Evolutionary conservation across 2,888 invertebrate species (phyloP).

Genomic region (Papilio demoleus): DNA sequence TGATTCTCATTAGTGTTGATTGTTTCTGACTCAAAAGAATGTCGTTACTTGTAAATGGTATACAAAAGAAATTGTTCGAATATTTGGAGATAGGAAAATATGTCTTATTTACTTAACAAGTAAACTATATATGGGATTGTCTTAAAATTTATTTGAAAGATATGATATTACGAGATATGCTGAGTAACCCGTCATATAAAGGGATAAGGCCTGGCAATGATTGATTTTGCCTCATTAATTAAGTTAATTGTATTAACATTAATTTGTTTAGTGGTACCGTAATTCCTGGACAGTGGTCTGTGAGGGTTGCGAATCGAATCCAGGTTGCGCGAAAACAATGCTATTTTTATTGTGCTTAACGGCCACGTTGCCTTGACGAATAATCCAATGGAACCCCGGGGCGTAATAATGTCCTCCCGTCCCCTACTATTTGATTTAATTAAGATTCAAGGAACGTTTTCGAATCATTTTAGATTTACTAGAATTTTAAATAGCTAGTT

Average conservation of each 20-base stretch:
- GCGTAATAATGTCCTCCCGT: conserved; percentile 27
- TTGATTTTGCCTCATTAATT: background rate
- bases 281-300: background rate
- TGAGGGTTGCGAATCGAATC: background rate
- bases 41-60: background rate
- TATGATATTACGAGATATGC: background rate
- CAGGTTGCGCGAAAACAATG: conserved; percentile 4
- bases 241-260: background rate
- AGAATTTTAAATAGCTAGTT: background rate
- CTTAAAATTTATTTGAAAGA: background rate
- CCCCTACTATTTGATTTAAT: conserved; percentile 17
- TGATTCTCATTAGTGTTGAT: conserved; percentile 13
- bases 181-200: background rate
- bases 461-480: background rate
- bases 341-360: conserved; percentile 33
- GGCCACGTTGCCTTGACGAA: conserved; percentile 30
- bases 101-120: too few relatives aligned
- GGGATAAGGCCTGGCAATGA: background rate
- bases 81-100: background rate
- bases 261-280: background rate
- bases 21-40: conserved; percentile 1
- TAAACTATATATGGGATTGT: too few relatives aligned
- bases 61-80: conserved; percentile 1
- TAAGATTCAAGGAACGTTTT: background rate
- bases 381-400: conserved; percentile 29